Evolutionary conservation across 2,888 invertebrate genomes (phyloP), one percentile per base, ranked within the genome.

Genomic region (Galerucella pusilla): DNA sequence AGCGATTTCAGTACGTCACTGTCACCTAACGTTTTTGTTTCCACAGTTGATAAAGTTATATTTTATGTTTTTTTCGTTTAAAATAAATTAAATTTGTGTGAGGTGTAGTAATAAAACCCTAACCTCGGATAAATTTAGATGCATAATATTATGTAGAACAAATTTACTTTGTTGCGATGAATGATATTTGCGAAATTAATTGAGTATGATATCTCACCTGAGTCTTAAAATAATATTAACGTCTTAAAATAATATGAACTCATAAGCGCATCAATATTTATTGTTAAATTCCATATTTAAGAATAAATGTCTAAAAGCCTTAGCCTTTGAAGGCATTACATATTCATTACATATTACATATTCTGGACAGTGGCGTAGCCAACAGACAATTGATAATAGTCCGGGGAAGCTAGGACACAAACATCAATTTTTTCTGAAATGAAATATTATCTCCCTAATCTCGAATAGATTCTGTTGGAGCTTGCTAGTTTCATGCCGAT

Each of bases 121-220:
- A 75, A 75, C 73, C 75, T 75, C 68, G 75, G 66, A 42, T 75
- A 75, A 75, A 73, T 75, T 67, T 71, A 73, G 73, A 70, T 71
- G 65, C 42, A 46, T 64, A 64, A 54, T 57, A n/a, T 14, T 57
- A n/a, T 14, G 59, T 68, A 68, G 67, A 75, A 75, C 73, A 75
- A 69, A 69, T 60, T 68, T 66, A 72, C 69, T 75, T 73, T 64
- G 28, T 35, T 10, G 28, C 60, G 61, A 69, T 69, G 61, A 60
- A 69, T 69, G 35, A 49, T 25, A 49, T 69, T 69, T 61, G 61
- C 61, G 60, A 60, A 61, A 49, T 61, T 69, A 69, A 69, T 69
- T 61, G 52, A 61, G 61, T 61, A 35, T 25, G 52, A 69, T 42
- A 61, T 28, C 61, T 69, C 69, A 69, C 69, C 69, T 69, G 69